phyloP scores from a whole-genome alignment of 2,113 vertebrate species.

The Sigmodon hispidus region DNA sequence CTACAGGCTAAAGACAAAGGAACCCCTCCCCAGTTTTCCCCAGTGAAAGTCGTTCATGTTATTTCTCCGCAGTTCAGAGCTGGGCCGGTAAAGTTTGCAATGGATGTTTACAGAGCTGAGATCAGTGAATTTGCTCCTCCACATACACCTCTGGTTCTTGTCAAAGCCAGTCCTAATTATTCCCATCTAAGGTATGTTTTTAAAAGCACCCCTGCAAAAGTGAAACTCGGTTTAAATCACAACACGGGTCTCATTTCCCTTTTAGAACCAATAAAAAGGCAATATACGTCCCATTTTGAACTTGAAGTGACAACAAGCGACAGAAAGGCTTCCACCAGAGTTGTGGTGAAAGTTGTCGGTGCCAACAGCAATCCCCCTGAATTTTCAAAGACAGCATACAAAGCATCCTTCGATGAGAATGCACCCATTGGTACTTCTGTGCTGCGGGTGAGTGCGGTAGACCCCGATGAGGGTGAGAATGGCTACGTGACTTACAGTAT shows the following conservation, averaged over 20 bases:
- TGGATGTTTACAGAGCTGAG: constrained; percentile 93
- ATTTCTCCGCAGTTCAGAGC: constrained; percentile 92
- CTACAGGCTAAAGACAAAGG: constrained; percentile 98
- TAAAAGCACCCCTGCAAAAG: constrained; percentile 89
- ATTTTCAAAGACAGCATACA: constrained; percentile 94
- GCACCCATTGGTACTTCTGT: constrained; percentile 92
- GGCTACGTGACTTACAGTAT: constrained; percentile 98
- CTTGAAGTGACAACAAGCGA: constrained; percentile 93
- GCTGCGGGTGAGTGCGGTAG: constrained; percentile 90
- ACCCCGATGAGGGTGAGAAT: constrained; percentile 94
- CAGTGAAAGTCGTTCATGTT: constrained; percentile 92
- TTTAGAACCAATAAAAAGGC: constrained; percentile 89
- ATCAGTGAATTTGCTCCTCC: constrained; percentile 96
- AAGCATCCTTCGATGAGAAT: constrained; percentile 95
- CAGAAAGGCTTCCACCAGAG: constrained; percentile 90
- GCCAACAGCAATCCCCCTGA: constrained; percentile 95
- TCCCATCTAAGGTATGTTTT: constrained; percentile 92
- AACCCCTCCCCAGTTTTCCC: constrained; percentile 93
- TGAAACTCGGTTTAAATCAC: constrained; percentile 90
- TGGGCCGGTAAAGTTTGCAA: constrained; percentile 92
- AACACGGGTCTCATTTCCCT: constrained; percentile 96
- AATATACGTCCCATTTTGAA: constrained; percentile 88
- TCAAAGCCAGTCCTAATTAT: constrained; percentile 91
- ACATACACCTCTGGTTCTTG: constrained; percentile 93
- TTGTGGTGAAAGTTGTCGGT: constrained; percentile 92